phyloP scores from a whole-genome alignment of 2,888 invertebrate species.

The Dexiosoma caninum region DNA sequence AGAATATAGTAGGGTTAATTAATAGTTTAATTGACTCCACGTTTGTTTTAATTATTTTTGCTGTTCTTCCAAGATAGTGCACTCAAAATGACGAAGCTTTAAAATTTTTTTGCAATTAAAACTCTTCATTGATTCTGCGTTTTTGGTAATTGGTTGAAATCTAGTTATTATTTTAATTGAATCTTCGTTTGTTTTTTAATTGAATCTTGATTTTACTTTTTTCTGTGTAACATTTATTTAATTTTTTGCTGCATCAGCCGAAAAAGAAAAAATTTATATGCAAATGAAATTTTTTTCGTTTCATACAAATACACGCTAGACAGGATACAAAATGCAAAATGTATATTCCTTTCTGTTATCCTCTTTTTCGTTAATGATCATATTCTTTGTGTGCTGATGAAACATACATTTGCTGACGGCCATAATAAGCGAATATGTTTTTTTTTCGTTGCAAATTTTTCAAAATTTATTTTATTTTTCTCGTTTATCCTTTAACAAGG shows the following conservation, averaged over 20 bases:
- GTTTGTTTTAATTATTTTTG: no score
- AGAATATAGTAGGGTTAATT: no score
- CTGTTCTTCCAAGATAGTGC: no score
- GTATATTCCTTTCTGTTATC: background rate
- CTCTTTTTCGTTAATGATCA: conserved; percentile 7
- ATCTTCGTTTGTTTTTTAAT: no score
- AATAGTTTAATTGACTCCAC: no score
- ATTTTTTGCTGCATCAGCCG: conserved; percentile 33
- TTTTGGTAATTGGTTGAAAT: no score
- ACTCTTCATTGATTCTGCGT: no score
- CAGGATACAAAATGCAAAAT: conserved; percentile 9
- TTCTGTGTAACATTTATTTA: background rate
- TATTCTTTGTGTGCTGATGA: conserved; percentile 39
- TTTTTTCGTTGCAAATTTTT: conserved; percentile 13
- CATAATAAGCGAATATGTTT: conserved; percentile 40
- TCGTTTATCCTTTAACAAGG: conserved; percentile 29
- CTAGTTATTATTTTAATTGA: no score
- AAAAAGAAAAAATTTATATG: conserved; percentile 1
- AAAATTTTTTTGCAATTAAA: no score
- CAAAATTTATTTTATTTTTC: background rate
- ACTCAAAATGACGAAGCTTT: no score
- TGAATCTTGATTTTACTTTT: no score
- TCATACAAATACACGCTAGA: background rate
- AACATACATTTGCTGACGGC: conserved; percentile 42
- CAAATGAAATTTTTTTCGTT: conserved; percentile 13